These are phyloP conservation scores for Paraplagusia blochii DNA, from an alignment of 2,113 vertebrate genomes.

Conservation along the genomic window DNA sequence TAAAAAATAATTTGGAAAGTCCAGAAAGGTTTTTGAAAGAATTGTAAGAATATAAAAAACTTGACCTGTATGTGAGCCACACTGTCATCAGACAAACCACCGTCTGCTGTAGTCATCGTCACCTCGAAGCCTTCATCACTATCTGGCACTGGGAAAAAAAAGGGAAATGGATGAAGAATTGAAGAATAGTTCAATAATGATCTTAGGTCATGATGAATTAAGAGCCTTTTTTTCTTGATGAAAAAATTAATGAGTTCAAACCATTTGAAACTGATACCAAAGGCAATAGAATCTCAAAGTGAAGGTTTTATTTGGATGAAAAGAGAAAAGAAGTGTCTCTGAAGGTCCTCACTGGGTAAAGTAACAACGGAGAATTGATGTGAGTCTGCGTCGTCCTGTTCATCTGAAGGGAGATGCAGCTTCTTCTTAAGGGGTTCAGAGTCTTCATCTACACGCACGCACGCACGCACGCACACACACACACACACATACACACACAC, in stretches of 20 bases:
- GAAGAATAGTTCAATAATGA: too few relatives aligned
- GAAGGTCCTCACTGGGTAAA: slow-evolving; percentile 83
- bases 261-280: too few relatives aligned
- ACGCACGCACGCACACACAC: slow-evolving; percentile 14
- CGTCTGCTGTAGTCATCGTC: slow-evolving; percentile 91
- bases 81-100: slow-evolving; percentile 83
- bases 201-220: too few relatives aligned
- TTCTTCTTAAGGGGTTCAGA: slow-evolving; percentile 86
- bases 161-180: too few relatives aligned
- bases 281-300: background rate
- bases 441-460: slow-evolving; percentile 75
- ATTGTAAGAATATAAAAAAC: too few relatives aligned
- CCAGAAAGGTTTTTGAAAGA: too few relatives aligned
- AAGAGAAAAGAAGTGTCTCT: too few relatives aligned
- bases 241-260: too few relatives aligned
- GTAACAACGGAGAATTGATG: slow-evolving; percentile 89
- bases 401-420: slow-evolving; percentile 84
- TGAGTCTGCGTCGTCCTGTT: slow-evolving; percentile 79
- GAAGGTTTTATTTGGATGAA: background rate
- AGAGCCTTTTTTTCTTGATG: too few relatives aligned
- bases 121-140: slow-evolving; percentile 95
- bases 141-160: slow-evolving; percentile 81
- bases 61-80: slow-evolving; percentile 87
- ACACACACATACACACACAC: too few relatives aligned
- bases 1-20: too few relatives aligned